A percentile compares a stretch with the other conserved stretches of the same genome.
These are phyloP conservation scores for Nematolebias whitei DNA, from an alignment of 2,113 vertebrate species.

Conservation along the genomic window DNA sequence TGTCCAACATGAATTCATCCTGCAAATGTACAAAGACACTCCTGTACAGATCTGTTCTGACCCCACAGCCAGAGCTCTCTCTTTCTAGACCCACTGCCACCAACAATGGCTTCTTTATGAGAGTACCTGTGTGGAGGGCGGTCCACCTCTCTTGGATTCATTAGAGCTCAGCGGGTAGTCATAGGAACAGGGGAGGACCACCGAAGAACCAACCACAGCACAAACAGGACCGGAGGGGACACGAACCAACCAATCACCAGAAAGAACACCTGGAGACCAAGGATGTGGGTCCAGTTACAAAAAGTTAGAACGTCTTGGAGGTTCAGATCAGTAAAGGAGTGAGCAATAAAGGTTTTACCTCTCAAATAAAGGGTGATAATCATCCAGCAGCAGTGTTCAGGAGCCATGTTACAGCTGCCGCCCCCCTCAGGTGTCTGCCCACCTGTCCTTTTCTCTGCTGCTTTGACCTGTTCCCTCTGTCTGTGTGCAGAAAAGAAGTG, in stretches of 20 bases:
- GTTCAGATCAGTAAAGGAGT: too few species aligned
- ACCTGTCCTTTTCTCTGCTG: background rate
- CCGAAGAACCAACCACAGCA: constrained; percentile 63
- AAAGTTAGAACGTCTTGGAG: rapidly evolving
- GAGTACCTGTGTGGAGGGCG: constrained; percentile 44
- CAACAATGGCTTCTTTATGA: constrained; percentile 53
- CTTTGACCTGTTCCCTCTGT: too few species aligned
- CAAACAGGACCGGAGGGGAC: constrained; percentile 56
- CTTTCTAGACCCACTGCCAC: background rate
- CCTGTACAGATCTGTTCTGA: too few species aligned
- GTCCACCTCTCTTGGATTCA: constrained; percentile 15
- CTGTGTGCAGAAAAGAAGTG: background rate
- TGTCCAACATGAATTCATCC: background rate
- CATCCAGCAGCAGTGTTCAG: constrained; percentile 34
- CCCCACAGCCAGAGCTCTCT: background rate
- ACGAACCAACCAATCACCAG: constrained; percentile 66
- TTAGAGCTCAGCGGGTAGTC: constrained; percentile 65
- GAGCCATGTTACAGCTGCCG: background rate
- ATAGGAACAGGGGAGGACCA: constrained; percentile 74
- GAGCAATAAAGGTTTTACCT: constrained; percentile 53
- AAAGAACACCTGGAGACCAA: constrained; percentile 49
- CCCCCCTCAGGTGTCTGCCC: too few species aligned
- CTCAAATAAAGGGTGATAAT: constrained; percentile 46
- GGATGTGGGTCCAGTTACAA: background rate
- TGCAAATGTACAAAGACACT: too few species aligned